These are phyloP conservation scores for Malurus alboscapulatus DNA, from an alignment of 2,113 vertebrate species.

Conservation along the genomic window DNA sequence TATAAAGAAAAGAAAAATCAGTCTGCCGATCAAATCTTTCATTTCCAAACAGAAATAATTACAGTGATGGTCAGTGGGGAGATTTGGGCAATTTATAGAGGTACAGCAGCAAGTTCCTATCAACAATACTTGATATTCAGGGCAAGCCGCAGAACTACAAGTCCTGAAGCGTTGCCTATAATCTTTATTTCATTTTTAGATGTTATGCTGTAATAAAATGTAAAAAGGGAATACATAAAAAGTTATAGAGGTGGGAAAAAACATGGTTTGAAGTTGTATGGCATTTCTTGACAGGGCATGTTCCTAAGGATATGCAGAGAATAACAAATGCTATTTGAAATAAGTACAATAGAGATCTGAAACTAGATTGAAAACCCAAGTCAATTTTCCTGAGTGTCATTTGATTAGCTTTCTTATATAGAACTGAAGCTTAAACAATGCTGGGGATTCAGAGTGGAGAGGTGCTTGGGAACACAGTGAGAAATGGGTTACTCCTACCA, in stretches of 20 bases:
- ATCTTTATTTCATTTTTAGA: constrained; percentile 84
- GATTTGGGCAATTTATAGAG: constrained; percentile 68
- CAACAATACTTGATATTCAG: constrained; percentile 77
- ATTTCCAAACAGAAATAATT: constrained; percentile 79
- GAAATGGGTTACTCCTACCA: constrained; percentile 73
- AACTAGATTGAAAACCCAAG: constrained; percentile 77
- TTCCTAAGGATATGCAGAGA: constrained; percentile 79
- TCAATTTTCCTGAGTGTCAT: constrained; percentile 79
- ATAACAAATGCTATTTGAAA: constrained; percentile 79
- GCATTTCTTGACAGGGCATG: constrained; percentile 74
- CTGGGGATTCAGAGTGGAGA: constrained; percentile 65
- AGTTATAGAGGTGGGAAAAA: constrained; percentile 77
- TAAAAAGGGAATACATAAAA: constrained; percentile 82
- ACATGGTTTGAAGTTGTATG: constrained; percentile 76
- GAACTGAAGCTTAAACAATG: constrained; percentile 75
- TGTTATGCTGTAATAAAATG: constrained; percentile 80
- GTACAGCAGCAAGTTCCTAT: constrained; percentile 61
- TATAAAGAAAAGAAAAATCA: constrained; percentile 53
- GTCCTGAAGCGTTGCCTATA: constrained; percentile 77
- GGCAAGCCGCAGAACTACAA: constrained; percentile 65
- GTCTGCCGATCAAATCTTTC: constrained; percentile 68
- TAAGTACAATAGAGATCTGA: constrained; percentile 77
- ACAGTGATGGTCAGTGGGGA: constrained; percentile 72
- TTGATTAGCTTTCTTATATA: constrained; percentile 77
- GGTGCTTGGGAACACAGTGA: constrained; percentile 67